phyloP scores from a whole-genome alignment of 2,888 invertebrate species.

The Oxytorus armatus region DNA sequence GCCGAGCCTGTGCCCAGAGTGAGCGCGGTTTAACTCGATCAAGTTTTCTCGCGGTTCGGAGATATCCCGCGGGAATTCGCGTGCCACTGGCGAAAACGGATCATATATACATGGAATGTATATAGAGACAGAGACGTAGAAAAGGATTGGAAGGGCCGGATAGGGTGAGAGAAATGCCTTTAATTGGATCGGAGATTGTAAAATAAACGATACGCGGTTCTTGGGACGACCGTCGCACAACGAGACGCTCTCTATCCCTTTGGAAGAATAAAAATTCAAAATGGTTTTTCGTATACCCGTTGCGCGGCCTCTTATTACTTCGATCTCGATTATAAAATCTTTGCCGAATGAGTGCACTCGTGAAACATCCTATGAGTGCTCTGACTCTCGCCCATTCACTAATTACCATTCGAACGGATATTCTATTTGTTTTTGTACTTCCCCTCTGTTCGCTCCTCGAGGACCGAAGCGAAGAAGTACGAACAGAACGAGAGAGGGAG shows the following conservation, averaged over 20 bases:
- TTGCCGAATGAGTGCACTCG: conserved; percentile 37
- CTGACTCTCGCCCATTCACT: conserved; percentile 52
- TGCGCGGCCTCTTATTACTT: not conserved
- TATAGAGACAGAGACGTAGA: conserved; percentile 20
- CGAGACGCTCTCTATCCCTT: not conserved
- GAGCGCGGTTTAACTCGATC: conserved; percentile 57
- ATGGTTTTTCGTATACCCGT: not conserved
- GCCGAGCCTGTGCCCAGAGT: conserved; percentile 41
- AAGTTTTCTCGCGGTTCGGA: conserved; percentile 41
- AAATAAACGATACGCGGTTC: conserved; percentile 48
- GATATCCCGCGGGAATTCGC: conserved; percentile 48
- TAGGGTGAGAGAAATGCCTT: conserved; percentile 26
- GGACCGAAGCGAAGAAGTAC: not conserved
- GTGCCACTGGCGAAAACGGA: conserved; percentile 43
- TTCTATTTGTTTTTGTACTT: conserved; percentile 13
- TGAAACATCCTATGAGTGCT: conserved; percentile 46
- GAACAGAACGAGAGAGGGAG: conserved; percentile 25
- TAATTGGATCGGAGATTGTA: conserved; percentile 58
- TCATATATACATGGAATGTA: conserved; percentile 13
- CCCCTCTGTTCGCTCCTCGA: not conserved
- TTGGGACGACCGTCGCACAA: conserved; percentile 16
- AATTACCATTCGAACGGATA: conserved; percentile 63
- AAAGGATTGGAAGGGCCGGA: conserved; percentile 1
- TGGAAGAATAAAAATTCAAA: conserved; percentile 32
- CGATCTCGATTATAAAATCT: conserved; percentile 23